phyloP scores from a whole-genome alignment of 2,797 vertebrate species.

The Momotus momota region DNA sequence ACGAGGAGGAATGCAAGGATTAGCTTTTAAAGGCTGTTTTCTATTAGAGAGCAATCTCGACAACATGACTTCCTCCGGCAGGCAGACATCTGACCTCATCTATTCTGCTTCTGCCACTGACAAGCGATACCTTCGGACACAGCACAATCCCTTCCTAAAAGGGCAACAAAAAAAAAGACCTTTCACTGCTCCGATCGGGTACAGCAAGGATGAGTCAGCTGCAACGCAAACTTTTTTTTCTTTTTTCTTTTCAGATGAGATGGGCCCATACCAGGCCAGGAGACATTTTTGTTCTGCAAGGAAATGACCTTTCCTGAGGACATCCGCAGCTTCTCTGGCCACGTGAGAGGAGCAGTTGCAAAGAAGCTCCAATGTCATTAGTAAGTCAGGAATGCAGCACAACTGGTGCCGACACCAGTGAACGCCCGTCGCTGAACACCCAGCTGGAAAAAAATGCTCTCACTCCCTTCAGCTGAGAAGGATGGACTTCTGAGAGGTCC shows the following conservation, averaged over 20 bases:
- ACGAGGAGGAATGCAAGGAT: neutral
- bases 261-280: neutral
- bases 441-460: neutral
- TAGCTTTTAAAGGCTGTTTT: neutral
- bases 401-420: neutral
- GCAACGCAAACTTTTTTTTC: neutral
- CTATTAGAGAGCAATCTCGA: neutral
- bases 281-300: neutral
- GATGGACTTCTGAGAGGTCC: neutral
- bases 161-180: neutral
- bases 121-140: neutral
- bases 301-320: slow-evolving; percentile 64
- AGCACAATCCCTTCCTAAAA: neutral
- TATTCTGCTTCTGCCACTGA: neutral
- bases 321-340: slow-evolving; percentile 7
- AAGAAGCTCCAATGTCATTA: slow-evolving; percentile 50
- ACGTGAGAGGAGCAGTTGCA: slow-evolving; percentile 33
- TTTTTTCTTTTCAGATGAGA: neutral
- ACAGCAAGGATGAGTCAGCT: neutral
- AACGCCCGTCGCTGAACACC: neutral
- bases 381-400: slow-evolving; percentile 44
- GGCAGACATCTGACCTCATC: neutral
- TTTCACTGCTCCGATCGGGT: neutral
- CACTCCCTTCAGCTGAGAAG: neutral
- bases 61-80: neutral